Percentiles rank a stretch among this genome's conserved stretches.
Evolutionary conservation across 1,140 invertebrate species (phyloP).

Genomic region (Pseudachorutes palmiensis): DNA sequence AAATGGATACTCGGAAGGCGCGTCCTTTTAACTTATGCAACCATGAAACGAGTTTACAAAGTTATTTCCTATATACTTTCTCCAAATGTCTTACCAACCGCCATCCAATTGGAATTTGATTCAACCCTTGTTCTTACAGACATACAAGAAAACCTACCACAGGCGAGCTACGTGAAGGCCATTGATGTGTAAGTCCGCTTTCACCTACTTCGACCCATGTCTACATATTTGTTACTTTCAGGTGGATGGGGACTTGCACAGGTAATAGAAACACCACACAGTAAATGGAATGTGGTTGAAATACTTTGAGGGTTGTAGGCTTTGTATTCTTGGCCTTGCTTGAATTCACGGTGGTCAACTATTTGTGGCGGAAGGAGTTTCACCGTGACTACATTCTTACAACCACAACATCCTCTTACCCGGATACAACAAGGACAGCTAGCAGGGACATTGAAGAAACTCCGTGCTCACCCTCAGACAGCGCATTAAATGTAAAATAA

Average conservation of each 20-base stretch:
- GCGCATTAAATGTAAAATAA: background rate
- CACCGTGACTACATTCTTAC: constrained; percentile 18
- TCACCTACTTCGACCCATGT: constrained; percentile 1
- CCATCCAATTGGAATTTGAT: no score
- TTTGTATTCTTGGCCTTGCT: constrained; percentile 37
- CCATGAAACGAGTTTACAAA: no score
- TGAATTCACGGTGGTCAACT: constrained; percentile 37
- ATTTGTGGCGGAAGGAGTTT: constrained; percentile 36
- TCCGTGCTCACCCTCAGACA: background rate
- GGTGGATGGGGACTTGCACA: constrained; percentile 35
- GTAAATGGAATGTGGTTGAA: background rate
- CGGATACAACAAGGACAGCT: background rate
- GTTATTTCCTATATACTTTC: no score
- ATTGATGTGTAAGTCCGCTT: constrained; percentile 22
- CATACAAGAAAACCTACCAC: constrained; percentile 48
- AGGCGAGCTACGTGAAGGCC: constrained; percentile 47
- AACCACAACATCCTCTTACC: background rate
- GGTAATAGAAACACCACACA: constrained; percentile 11
- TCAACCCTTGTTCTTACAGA: constrained; percentile 39
- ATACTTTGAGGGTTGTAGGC: constrained; percentile 19
- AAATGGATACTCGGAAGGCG: no score
- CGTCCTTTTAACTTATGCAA: no score
- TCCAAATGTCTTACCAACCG: no score
- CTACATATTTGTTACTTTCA: background rate
- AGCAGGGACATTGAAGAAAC: constrained; percentile 11